Evolutionary conservation across 1,140 invertebrate genomes (phyloP), one percentile per base, ranked within the genome.

Genomic region (Nymphalis io): DNA sequence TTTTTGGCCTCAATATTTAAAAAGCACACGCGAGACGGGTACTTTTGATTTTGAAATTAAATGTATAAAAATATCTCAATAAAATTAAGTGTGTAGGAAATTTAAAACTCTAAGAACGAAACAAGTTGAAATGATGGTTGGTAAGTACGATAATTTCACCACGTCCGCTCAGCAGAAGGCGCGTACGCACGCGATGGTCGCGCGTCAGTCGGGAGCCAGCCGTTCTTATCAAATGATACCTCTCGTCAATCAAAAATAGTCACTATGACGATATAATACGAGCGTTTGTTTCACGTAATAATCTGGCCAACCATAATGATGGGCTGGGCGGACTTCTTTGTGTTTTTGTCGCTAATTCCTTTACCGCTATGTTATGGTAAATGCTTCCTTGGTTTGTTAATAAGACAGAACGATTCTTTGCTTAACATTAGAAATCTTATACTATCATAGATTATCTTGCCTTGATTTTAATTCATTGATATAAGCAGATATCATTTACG

Each of bases 331-430:
- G 72, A 78, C 68, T 80, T 78, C 81, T 85, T 85, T 81, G 77
- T 84, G 75, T 75, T 80, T 67, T 77, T 75, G 75, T 78, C 68
- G 74, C 79, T 84, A 83, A 87, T 87, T 85, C 77, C 70, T 74
- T 60, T 83, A 88, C 87, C 81, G 89, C 85, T 91, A 89, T 81
- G 79, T 82, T 81, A 85, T 87, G 84, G 82, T 86, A 86, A 87
- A 76, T 78, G 83, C 84, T 90, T 89, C 88, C 82, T 82, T 81
- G 67, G 80, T 72, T 76, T 51, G 60, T 73, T 66, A 42, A 61
- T 60, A 15, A 66, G 21, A 58, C 20, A 5, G 16, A 20, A 58
- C n/a, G 38, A 27, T 57, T 57, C 8, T 65, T 55, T 53, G 23
- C 27, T n/a, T 20, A 15, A 40, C 16, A 16, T 53, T 53, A 21